Base-by-base conservation (phyloP, 2,888 invertebrate species). In the Galerucella nymphaeae region DNA sequence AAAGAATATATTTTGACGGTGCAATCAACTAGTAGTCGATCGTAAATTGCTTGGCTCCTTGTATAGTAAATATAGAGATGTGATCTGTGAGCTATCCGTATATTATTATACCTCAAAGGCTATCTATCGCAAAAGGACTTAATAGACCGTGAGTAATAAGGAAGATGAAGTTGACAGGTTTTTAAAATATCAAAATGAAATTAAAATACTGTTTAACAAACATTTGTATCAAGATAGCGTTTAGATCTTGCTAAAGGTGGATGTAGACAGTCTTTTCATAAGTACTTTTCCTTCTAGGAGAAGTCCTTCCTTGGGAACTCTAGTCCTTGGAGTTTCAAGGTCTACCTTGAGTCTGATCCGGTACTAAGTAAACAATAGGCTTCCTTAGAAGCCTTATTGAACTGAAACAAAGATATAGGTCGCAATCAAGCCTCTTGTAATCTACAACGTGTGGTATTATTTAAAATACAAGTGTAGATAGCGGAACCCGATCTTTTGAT, bases 1-100 rank as follows among this genome's bases (percentile, higher is more conserved):
- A 66, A 78, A 73, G 79, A 77, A 80, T 79, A 79, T 76, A 78
- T 78, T 78, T 77, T 73, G 63, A 57, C 20, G 77, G 75, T 75
- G 70, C 73, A 67, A 61, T 70, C 76, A 78, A 77, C 75, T 74
- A 75, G 23, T 70, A 72, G 14, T 42, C 58, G 65, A 72, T 58
- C 76, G 74, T 75, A 77, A 77, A 76, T 76, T 76, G 76, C 76
- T 76, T 77, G 30, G 75, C 77, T 75, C 72, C 73, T 66, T 66
- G 20, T 66, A 57, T 58, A 58, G 42, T 23, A 50, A 20, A 38
- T 38, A 23, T 66, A 42, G 38, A 66, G 41, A 66, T 42, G 66
- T 42, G 66, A 66, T 13, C 66, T 18, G 41, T 58, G 66, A 58
- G 13, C n/a, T 66, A 57, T 41, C 14, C 50, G 42, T 11, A 50